A percentile compares a stretch with the other conserved stretches of the same genome.
Evolutionary conservation across 2,888 invertebrate species (phyloP).

Genomic region (Tetranychus truncatus): DNA sequence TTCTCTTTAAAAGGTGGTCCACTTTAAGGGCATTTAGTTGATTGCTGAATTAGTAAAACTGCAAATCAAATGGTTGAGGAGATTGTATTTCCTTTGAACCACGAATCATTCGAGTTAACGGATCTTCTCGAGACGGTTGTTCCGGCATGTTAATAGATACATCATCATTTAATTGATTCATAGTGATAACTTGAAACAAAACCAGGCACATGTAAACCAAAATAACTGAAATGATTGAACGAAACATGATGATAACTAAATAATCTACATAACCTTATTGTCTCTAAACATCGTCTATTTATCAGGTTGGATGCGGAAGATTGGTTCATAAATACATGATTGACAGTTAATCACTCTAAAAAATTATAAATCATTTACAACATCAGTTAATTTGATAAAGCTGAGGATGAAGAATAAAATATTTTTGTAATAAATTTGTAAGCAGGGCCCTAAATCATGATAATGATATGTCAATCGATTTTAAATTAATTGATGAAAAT

Average conservation of each 20-base stretch:
- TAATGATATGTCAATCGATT: not conserved
- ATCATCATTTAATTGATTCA: not conserved
- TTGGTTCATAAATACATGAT: not conserved
- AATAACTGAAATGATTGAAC: not conserved
- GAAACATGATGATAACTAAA: not conserved
- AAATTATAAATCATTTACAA: not conserved
- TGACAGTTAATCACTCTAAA: not conserved
- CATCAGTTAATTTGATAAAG: no score
- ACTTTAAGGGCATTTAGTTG: no score
- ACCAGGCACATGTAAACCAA: not conserved
- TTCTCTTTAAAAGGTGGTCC: no score
- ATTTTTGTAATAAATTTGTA: not conserved
- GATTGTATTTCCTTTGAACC: not conserved
- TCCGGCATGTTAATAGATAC: not conserved
- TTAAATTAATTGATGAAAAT: no score
- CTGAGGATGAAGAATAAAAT: no score
- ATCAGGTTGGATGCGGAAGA: not conserved
- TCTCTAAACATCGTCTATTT: not conserved
- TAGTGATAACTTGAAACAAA: not conserved
- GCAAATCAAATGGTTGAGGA: not conserved
- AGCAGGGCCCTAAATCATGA: not conserved
- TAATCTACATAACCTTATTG: no score
- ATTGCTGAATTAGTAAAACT: not conserved
- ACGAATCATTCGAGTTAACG: not conserved
- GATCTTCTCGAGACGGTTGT: not conserved